These are phyloP conservation scores for Cyprinodon brontotheroides DNA, from an alignment of 2,113 vertebrate genomes.

Conservation along the genomic window DNA sequence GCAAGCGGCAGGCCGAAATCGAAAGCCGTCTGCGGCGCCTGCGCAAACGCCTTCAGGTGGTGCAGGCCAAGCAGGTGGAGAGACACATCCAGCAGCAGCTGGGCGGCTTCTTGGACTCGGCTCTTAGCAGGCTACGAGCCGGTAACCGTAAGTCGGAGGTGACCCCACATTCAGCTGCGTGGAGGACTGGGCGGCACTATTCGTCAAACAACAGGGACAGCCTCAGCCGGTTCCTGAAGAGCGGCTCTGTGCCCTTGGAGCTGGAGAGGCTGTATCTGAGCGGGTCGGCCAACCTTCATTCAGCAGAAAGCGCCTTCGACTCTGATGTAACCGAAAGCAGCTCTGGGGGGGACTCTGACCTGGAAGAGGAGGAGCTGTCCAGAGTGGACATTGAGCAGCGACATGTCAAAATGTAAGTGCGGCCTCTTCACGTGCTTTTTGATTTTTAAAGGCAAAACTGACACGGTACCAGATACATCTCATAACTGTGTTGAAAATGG, in stretches of 20 bases:
- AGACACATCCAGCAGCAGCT: constrained; percentile 96
- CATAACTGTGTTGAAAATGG: no score
- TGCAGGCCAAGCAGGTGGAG: constrained; percentile 98
- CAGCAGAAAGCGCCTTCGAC: constrained; percentile 91
- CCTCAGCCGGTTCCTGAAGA: constrained; percentile 88
- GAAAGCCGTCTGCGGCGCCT: constrained; percentile 89
- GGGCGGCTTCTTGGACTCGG: constrained; percentile 90
- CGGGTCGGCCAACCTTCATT: constrained; percentile 88
- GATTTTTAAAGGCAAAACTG: no score
- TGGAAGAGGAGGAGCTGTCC: constrained; percentile 93
- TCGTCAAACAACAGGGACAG: constrained; percentile 82
- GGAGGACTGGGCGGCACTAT: constrained; percentile 70
- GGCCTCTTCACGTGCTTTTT: neutral
- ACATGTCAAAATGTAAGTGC: constrained; percentile 91
- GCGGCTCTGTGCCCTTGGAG: constrained; percentile 86
- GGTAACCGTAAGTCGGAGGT: constrained; percentile 87
- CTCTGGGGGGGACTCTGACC: constrained; percentile 94
- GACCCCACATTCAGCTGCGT: constrained; percentile 42
- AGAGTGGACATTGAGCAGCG: constrained; percentile 89
- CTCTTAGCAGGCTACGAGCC: constrained; percentile 85
- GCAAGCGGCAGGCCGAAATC: constrained; percentile 88
- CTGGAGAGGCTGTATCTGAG: constrained; percentile 91
- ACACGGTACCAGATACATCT: no score
- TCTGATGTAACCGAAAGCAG: constrained; percentile 98
- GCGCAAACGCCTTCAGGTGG: constrained; percentile 95